These are phyloP conservation scores for Neolamprologus longior DNA, from an alignment of 2,113 vertebrate genomes.

Conservation along the genomic window DNA sequence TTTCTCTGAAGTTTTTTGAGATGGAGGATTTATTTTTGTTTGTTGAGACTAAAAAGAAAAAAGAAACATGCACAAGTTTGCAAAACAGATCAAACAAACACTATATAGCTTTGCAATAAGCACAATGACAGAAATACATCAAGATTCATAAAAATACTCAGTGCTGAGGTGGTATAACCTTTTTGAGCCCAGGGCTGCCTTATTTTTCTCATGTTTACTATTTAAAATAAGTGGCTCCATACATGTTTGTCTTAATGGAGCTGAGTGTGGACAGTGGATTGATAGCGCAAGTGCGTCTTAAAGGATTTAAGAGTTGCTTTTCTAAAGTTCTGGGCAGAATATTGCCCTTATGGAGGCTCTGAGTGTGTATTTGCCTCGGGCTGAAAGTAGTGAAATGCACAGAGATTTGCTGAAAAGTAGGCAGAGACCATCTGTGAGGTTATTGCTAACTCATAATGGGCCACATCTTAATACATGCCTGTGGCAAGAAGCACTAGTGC, in stretches of 20 bases:
- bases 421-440: neutral
- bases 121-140: neutral
- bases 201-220: neutral
- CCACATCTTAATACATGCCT: neutral
- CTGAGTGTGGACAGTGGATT: neutral
- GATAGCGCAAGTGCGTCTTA: neutral
- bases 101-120: neutral
- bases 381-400: neutral
- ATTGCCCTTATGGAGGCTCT: neutral
- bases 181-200: neutral
- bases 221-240: neutral
- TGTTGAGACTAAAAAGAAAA: neutral
- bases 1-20: neutral
- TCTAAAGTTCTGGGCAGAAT: constrained; percentile 2
- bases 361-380: neutral
- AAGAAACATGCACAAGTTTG: neutral
- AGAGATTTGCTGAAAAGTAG: neutral
- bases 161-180: neutral
- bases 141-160: neutral
- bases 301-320: neutral
- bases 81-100: neutral
- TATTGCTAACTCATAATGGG: constrained; percentile 4
- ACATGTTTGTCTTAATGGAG: neutral
- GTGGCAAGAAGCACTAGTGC: neutral
- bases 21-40: neutral